Conservation (phyloP, 1,140 invertebrate species). For the Parasteatoda tepidariorum region DNA sequence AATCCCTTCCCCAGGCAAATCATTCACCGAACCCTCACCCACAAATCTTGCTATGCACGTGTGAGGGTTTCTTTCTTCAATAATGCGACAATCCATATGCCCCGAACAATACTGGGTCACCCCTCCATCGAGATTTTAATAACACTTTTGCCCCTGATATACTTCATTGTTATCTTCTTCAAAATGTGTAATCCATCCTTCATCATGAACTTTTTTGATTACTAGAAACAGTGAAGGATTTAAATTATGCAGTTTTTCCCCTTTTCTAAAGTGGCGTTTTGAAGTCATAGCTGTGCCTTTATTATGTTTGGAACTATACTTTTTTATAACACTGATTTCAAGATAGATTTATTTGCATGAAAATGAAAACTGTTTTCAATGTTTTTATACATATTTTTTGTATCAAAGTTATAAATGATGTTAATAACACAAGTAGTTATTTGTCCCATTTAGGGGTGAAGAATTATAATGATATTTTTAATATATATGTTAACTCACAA, state of each 20-base stretch:
- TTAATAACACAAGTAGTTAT: too few relatives aligned
- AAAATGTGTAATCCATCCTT: slow-evolving; percentile 31
- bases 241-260: background rate
- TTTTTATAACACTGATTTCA: too few relatives aligned
- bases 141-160: background rate
- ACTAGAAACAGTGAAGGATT: background rate
- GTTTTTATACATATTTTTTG: too few relatives aligned
- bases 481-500: too few relatives aligned
- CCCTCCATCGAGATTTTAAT: slow-evolving; percentile 47
- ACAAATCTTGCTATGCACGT: slow-evolving; percentile 14
- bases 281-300: too few relatives aligned
- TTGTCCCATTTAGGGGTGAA: too few relatives aligned
- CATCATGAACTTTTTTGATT: background rate
- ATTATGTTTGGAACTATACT: background rate
- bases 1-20: slow-evolving; percentile 26
- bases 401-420: too few relatives aligned
- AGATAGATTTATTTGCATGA: background rate
- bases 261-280: background rate
- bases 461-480: too few relatives aligned
- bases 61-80: background rate
- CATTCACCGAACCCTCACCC: background rate
- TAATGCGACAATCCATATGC: slow-evolving; percentile 14
- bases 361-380: too few relatives aligned
- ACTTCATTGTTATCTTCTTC: background rate
- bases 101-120: slow-evolving; percentile 24